Base-by-base conservation (phyloP, 1,140 invertebrate genomes). In the Anastrepha ludens region DNA sequence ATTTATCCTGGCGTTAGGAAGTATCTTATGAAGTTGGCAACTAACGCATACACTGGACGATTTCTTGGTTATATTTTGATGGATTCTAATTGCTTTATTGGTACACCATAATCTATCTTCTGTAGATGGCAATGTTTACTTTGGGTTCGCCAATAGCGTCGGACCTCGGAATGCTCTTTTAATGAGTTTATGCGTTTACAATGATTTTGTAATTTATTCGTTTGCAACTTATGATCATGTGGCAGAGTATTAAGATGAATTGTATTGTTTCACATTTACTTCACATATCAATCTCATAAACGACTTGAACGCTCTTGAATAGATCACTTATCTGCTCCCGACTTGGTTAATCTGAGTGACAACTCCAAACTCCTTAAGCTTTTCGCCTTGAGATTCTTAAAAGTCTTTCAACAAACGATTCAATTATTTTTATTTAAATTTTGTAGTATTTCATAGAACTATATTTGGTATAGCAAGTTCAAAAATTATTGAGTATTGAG, bases 81-180 rank as follows among this genome's bases (percentile, higher is more conserved):
- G 13, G 41, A 47, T 17, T 81, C 29, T 50, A 81, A 55, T 81
- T 81, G n/a, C 47, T 20, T 81, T 20, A 11, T 81, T 3, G 17
- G 50, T 60, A 60, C 58, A 85, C 29, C n/a, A 20, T 50, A 60
- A 29, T 17, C 29, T 3, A 62, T 62, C 58, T 60, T 15, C 85
- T 62, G 39, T 60, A 7, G 58, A n/a, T 64, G 59, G 29, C 58
- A 86, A 60, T 86, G 15, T 44, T 64, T 62, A 74, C 15, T 86
- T 47, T 62, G 17, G 17, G 39, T 58, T 85, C 17, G 50, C n/a
- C 58, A 60, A 13, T 86, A 60, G 13, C 59, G 44, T 47, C 85
- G 59, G 9, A 86, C 85, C 41, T 64, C 58, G 85, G 60, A 62
- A 86, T 86, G 50, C 74, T 55, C 17, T 62, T 86, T 62, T 86